phyloP scores from a whole-genome alignment of 2,888 invertebrate genomes.

The Hypomecis punctinalis region DNA sequence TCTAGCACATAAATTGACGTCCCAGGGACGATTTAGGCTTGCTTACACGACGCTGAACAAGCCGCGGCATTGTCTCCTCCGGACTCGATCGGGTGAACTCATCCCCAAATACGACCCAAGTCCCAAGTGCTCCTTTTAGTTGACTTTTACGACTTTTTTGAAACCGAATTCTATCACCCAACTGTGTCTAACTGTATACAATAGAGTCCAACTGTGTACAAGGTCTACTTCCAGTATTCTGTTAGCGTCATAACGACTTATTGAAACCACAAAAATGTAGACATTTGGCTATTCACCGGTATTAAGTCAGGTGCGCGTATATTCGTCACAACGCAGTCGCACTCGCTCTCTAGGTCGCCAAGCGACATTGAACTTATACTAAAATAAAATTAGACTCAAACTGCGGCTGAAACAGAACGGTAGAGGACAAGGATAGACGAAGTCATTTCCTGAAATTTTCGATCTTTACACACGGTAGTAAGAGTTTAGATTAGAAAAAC shows the following conservation, averaged over 20 bases:
- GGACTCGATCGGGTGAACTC: no score
- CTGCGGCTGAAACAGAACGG: conserved; percentile 52
- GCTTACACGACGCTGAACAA: no score
- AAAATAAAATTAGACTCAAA: conserved; percentile 56
- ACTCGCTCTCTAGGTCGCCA: conserved; percentile 53
- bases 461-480: conserved; percentile 17
- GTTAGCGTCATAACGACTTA: not conserved
- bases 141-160: no score
- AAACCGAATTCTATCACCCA: no score
- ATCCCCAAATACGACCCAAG: no score
- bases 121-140: no score
- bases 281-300: not conserved
- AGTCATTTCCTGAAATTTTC: conserved; percentile 33
- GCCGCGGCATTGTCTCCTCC: no score
- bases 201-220: no score
- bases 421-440: conserved; percentile 53
- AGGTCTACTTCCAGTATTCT: not conserved
- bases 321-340: conserved; percentile 27
- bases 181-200: no score
- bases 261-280: not conserved
- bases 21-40: no score
- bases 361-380: conserved; percentile 73
- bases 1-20: no score
- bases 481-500: not conserved
- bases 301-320: not conserved